phyloP scores from a whole-genome alignment of 2,113 vertebrate species.

The Nanger granti region DNA sequence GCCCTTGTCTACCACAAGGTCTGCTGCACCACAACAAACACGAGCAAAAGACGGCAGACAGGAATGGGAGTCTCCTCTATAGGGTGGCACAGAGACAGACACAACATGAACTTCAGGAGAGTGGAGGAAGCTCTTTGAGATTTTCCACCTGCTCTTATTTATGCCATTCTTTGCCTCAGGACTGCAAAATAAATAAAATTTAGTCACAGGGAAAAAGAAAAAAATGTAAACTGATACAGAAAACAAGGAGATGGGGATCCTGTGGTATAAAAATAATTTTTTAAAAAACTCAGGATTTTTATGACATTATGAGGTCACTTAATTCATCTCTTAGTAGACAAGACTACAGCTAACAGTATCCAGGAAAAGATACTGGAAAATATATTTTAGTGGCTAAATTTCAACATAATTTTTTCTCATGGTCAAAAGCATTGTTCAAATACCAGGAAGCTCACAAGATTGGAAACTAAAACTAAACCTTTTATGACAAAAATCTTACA shows the following conservation, averaged over 20 bases:
- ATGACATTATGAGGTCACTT: neutral
- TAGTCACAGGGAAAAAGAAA: slow-evolving; percentile 2
- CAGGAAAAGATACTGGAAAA: neutral
- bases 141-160: neutral
- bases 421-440: slow-evolving; percentile 38
- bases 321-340: slow-evolving; percentile 20
- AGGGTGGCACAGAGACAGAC: neutral
- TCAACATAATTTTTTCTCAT: slow-evolving; percentile 14
- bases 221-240: neutral
- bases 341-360: neutral
- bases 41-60: neutral
- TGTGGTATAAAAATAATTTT: neutral
- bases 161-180: neutral
- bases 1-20: neutral
- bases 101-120: neutral
- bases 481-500: slow-evolving; percentile 24
- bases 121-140: neutral
- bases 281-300: neutral
- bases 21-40: neutral
- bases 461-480: slow-evolving; percentile 32
- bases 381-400: neutral
- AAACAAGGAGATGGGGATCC: neutral
- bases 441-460: slow-evolving; percentile 15
- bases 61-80: neutral
- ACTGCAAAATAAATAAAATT: neutral